Conservation (phyloP, 1,140 invertebrate species). For the Paraescarpia echinospica region DNA sequence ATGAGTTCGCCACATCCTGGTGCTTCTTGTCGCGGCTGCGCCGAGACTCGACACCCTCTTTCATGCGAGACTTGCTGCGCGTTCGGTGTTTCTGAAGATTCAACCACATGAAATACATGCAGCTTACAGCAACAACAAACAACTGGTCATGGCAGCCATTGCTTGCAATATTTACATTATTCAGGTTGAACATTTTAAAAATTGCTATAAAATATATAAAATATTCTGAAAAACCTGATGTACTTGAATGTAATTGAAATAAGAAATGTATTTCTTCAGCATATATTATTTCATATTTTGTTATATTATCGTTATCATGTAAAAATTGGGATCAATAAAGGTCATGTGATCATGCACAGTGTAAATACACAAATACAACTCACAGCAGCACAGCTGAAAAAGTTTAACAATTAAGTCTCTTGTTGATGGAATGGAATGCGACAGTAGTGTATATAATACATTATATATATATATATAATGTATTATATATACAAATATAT, state of each 20-base stretch:
- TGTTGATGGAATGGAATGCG: no score
- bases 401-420: neutral
- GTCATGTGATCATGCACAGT: no score
- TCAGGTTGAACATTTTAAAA: no score
- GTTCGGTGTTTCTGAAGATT: constrained; percentile 22
- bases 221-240: neutral
- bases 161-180: neutral
- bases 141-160: no score
- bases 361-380: no score
- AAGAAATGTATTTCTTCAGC: neutral
- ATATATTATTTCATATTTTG: neutral
- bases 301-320: no score
- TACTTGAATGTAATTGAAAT: neutral
- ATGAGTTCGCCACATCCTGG: neutral
- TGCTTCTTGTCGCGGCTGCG: constrained; percentile 12
- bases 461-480: neutral
- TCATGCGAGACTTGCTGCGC: constrained; percentile 12
- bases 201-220: no score
- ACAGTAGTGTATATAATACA: neutral
- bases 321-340: no score
- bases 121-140: neutral
- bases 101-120: neutral
- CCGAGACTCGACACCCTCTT: neutral
- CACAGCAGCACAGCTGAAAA: neutral
- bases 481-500: neutral